Evolutionary conservation across 2,113 vertebrate genomes (phyloP).

Genomic region (Heterotis niloticus): DNA sequence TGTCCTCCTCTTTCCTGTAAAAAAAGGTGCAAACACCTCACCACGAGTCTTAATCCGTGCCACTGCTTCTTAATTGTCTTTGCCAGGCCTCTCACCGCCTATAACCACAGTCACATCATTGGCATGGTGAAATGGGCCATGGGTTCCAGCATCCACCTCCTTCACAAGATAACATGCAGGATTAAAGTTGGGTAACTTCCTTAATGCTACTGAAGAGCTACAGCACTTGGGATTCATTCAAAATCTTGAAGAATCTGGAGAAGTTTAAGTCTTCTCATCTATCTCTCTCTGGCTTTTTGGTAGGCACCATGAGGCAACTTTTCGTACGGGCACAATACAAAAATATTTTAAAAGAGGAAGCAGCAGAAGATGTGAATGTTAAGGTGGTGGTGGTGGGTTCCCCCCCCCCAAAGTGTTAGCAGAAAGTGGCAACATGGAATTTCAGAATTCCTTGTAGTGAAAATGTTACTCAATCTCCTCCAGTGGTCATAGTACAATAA

Average conservation of each 20-base stretch:
- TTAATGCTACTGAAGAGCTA: background rate
- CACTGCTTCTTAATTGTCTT: conserved; percentile 18
- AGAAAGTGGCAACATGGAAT: no score
- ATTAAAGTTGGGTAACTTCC: background rate
- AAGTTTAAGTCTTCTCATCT: background rate
- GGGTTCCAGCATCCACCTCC: background rate
- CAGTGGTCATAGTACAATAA: no score
- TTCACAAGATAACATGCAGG: background rate
- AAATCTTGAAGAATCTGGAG: background rate
- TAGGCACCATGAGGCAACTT: no score
- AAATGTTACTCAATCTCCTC: no score
- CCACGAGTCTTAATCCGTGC: conserved; percentile 1
- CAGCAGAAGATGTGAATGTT: no score
- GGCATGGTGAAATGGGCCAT: background rate
- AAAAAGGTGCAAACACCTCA: conserved; percentile 2
- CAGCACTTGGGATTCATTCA: background rate
- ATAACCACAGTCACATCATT: background rate
- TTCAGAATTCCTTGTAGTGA: no score
- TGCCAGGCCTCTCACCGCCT: background rate
- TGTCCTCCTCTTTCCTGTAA: conserved; percentile 4
- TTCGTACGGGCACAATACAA: no score
- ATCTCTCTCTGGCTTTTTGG: no score
- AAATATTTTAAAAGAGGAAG: no score
- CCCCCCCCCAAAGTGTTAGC: no score
- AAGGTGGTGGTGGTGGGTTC: no score